Evolutionary conservation across 2,113 vertebrate genomes (phyloP).

Genomic region (Anthoscopus minutus): DNA sequence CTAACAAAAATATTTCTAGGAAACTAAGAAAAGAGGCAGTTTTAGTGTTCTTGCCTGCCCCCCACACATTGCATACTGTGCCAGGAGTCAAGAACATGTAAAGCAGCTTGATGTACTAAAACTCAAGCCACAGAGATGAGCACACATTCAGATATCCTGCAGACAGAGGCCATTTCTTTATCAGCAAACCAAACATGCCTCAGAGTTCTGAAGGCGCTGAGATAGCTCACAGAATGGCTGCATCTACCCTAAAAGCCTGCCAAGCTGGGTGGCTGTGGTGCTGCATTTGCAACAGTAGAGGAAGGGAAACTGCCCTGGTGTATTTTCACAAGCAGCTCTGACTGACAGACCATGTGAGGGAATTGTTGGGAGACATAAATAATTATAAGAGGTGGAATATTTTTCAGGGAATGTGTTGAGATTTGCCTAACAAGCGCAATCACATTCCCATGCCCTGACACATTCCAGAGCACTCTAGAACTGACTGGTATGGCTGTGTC

Average conservation of each 20-base stretch:
- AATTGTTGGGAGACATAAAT: not conserved
- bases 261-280: not conserved
- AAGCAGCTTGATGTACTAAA: not conserved
- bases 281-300: rapidly evolving
- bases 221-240: not conserved
- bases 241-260: not conserved
- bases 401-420: not conserved
- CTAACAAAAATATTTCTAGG: not conserved
- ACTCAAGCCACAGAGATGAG: not conserved
- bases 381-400: not conserved
- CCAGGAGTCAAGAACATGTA: not conserved
- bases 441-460: not conserved
- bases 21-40: not conserved
- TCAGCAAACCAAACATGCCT: not conserved
- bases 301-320: not conserved
- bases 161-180: not conserved
- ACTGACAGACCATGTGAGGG: not conserved
- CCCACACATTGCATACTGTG: rapidly evolving
- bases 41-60: not conserved
- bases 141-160: not conserved
- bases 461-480: not conserved
- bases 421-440: not conserved
- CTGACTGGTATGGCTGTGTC: not conserved
- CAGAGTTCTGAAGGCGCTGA: not conserved
- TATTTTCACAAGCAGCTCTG: not conserved